These are phyloP conservation scores for Mylabris phalerata DNA, from an alignment of 1,140 invertebrate species.

Conservation along the genomic window DNA sequence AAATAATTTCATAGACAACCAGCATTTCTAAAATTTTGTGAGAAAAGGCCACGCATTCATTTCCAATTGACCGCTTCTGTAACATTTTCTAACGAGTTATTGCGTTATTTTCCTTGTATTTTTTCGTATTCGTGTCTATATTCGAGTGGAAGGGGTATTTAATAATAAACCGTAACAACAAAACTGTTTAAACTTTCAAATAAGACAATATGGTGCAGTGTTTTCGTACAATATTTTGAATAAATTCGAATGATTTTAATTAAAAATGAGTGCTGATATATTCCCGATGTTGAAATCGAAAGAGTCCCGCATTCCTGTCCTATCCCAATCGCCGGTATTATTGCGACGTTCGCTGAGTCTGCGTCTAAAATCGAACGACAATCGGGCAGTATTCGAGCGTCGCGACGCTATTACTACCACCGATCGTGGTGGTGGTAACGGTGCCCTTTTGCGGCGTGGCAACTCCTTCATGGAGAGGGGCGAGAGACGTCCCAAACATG, in stretches of 20 bases:
- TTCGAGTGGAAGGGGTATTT: no score
- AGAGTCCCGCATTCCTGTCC: neutral
- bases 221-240: no score
- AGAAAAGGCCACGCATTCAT: conserved; percentile 4
- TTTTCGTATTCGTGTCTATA: no score
- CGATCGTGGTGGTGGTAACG: no score
- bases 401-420: no score
- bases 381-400: conserved; percentile 13
- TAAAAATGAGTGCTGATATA: conserved; percentile 22
- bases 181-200: no score
- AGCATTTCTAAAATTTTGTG: neutral
- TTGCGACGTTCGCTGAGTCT: conserved; percentile 18
- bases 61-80: conserved; percentile 4
- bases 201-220: no score
- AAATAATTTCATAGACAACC: conserved; percentile 4
- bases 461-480: conserved; percentile 37
- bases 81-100: conserved; percentile 11
- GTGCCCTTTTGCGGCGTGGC: conserved; percentile 29
- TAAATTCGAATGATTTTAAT: no score
- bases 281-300: conserved; percentile 8
- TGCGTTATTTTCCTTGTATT: neutral
- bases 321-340: neutral
- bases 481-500: conserved; percentile 27
- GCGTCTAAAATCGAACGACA: conserved; percentile 8
- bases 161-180: no score